Evolutionary conservation across 2,113 vertebrate species (phyloP), one percentile per base, ranked within the genome.

Genomic region (Galemys pyrenaicus): DNA sequence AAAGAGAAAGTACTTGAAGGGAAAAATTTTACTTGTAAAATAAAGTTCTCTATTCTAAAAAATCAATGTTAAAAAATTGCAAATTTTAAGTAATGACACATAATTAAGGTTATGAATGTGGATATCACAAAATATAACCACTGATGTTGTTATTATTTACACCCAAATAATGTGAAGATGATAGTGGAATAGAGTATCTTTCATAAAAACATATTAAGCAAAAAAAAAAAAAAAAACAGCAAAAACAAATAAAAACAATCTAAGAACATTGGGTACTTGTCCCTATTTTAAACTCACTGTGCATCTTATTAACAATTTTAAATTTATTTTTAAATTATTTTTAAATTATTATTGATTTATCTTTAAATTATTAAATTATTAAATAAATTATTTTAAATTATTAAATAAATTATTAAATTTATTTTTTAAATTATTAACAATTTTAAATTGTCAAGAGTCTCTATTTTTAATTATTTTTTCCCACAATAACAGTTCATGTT

Each of bases 21-120:
- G 16, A 71, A 22, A 32, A 71, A 67, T 96, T 92, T 78, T 78
- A 96, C 65, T 89, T 97, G 84, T 77, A 74, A 46, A 96, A 97
- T 19, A 96, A 65, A 39, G 44, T 86, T 97, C 91, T 83, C 92
- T 96, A 96, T 97, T 79, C 44, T 80, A 73, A 93, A n/a, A 97
- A 97, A 95, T 93, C 68, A 85, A 91, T 96, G 95, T 91, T 86
- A 97, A 91, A 80, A 1, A 16, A 73, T 89, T 96, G 93, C 73
- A 77, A 94, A 54, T 78, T 96, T 97, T 35, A 78, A 88, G 24
- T 67, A 26, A 80, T 12, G 84, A 49, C 20, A 46, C 22, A 51
- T 60, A 44, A 64, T 80, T 75, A 70, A 89, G 15, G 32, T 56
- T 56, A 64, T 64, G 19, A 88, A 83, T 64, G 4, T 84, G 44